Percentiles rank a stretch among this genome's conserved stretches.
Evolutionary conservation across 1,140 invertebrate species (phyloP).

Genomic region (Drosophila melanica): DNA sequence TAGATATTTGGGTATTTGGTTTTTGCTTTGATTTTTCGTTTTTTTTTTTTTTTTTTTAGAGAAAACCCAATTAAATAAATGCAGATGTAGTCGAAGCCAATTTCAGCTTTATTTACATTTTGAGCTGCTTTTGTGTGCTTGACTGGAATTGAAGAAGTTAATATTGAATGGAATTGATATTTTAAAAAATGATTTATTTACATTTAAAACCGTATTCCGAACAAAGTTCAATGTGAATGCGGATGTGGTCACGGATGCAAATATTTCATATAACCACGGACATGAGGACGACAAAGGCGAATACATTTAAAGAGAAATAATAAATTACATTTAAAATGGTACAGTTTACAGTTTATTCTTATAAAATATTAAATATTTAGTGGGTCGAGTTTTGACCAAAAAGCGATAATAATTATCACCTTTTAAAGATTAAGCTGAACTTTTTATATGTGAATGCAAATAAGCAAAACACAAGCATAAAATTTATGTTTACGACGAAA

Average conservation of each 20-base stretch:
- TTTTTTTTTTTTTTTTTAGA: slow-evolving; percentile 58
- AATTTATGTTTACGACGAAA: too few relatives aligned
- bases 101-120: slow-evolving; percentile 37
- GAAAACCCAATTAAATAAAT: slow-evolving; percentile 58
- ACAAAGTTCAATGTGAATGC: not conserved
- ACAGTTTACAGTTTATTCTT: not conserved
- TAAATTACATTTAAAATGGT: not conserved
- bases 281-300: not conserved
- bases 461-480: too few relatives aligned
- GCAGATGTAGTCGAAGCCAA: slow-evolving; percentile 32
- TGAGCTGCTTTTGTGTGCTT: not conserved
- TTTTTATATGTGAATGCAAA: too few relatives aligned
- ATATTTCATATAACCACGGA: slow-evolving; percentile 29
- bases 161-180: not conserved
- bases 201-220: not conserved
- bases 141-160: not conserved
- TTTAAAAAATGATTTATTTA: slow-evolving; percentile 7
- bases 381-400: not conserved
- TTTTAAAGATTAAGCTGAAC: too few relatives aligned
- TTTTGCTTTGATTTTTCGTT: slow-evolving; percentile 40
- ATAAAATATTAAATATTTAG: not conserved
- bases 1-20: slow-evolving; percentile 22
- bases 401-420: too few relatives aligned
- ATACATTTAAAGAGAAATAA: not conserved
- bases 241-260: slow-evolving; percentile 17